A percentile compares a stretch with the other conserved stretches of the same genome.
These are phyloP conservation scores for Chaenogobius annularis DNA, from an alignment of 2,113 vertebrate species.

Conservation along the genomic window DNA sequence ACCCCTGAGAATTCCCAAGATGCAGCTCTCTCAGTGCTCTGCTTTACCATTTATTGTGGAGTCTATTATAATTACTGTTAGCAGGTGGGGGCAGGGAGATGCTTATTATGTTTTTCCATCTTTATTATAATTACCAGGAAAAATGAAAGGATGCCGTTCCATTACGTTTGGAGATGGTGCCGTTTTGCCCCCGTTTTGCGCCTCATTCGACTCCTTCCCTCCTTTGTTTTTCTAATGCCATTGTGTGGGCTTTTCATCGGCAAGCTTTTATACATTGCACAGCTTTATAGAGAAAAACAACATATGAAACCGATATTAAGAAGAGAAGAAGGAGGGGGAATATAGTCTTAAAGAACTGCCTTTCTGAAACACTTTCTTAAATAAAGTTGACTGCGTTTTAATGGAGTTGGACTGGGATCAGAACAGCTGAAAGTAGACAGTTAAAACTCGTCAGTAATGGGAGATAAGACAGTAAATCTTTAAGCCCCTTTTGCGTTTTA, in stretches of 20 bases:
- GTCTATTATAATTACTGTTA: slow-evolving; percentile 99
- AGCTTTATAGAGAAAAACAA: slow-evolving; percentile 72
- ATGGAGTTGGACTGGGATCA: slow-evolving; percentile 75
- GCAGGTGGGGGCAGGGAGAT: slow-evolving; percentile 99
- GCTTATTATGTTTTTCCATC: slow-evolving; percentile 99
- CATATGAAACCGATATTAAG: slow-evolving; percentile 73
- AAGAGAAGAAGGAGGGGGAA: slow-evolving; percentile 64
- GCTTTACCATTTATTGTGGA: slow-evolving; percentile 99
- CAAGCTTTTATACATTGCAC: slow-evolving; percentile 75
- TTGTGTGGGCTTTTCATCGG: slow-evolving; percentile 75
- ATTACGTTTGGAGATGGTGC: slow-evolving; percentile 95
- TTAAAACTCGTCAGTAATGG: slow-evolving; percentile 71
- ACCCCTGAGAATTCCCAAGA: slow-evolving; percentile 99
- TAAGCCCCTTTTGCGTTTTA: slow-evolving; percentile 72
- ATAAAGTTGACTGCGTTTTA: slow-evolving; percentile 51
- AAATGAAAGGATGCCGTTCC: slow-evolving; percentile 98
- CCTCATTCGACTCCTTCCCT: slow-evolving; percentile 69
- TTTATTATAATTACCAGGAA: slow-evolving; percentile 99
- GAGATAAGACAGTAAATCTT: slow-evolving; percentile 80
- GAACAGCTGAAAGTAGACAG: slow-evolving; percentile 74
- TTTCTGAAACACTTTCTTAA: slow-evolving; percentile 64
- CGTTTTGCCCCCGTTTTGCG: slow-evolving; percentile 77
- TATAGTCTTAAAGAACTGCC: slow-evolving; percentile 76
- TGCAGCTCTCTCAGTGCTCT: slow-evolving; percentile 93
- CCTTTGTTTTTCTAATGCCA: slow-evolving; percentile 76